These are phyloP conservation scores for Lycocerus yunnanus DNA, from an alignment of 2,888 invertebrate genomes.

Conservation along the genomic window DNA sequence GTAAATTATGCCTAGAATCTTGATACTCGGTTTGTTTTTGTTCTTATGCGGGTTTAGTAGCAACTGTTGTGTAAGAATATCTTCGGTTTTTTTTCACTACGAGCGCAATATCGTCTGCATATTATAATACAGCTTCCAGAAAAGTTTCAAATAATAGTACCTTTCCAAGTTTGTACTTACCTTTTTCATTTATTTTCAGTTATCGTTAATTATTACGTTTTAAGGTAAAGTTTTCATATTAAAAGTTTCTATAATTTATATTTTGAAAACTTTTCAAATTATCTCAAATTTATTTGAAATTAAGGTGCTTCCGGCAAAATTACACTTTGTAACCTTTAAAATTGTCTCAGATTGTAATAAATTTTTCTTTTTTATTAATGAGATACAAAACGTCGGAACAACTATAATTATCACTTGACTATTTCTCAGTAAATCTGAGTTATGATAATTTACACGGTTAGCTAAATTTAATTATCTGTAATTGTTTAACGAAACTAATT, in stretches of 20 bases:
- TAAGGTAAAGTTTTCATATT: neutral
- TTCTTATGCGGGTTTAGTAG: too few relatives aligned
- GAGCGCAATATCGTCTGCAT: too few relatives aligned
- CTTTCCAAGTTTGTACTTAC: too few relatives aligned
- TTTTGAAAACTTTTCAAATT: neutral
- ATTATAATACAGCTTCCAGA: too few relatives aligned
- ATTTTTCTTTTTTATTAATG: neutral
- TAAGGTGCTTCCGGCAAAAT: neutral
- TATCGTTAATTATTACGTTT: neutral
- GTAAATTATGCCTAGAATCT: too few relatives aligned
- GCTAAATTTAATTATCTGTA: neutral
- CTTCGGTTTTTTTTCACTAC: too few relatives aligned
- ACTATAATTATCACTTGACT: neutral
- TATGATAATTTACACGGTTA: neutral
- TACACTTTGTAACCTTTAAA: neutral
- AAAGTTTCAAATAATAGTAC: too few relatives aligned
- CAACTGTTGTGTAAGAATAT: too few relatives aligned
- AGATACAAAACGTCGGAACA: neutral
- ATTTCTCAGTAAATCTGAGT: neutral
- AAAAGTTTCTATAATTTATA: neutral
- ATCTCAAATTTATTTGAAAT: neutral
- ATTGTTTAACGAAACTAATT: constrained; percentile 1
- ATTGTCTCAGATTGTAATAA: neutral
- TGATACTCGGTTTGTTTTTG: too few relatives aligned
- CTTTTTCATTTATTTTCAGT: too few relatives aligned